phyloP scores from a whole-genome alignment of 2,888 invertebrate genomes.

The Apotomis turbidana region DNA sequence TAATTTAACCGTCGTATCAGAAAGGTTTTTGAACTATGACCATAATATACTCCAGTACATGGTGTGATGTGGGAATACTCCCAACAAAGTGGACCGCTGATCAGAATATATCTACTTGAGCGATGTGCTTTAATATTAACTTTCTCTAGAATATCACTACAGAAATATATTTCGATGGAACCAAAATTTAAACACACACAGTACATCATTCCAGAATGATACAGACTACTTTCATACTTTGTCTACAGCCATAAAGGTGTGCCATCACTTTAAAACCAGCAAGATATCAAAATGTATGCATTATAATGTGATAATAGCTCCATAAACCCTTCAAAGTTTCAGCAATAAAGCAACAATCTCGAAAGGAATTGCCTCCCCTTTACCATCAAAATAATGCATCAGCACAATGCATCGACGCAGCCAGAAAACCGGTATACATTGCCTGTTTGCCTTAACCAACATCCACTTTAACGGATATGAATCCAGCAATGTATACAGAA shows the following conservation, averaged over 20 bases:
- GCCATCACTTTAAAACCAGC: background rate
- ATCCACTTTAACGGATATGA: background rate
- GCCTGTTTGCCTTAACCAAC: background rate
- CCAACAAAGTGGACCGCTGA: too few species aligned
- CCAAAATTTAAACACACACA: background rate
- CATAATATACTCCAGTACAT: too few species aligned
- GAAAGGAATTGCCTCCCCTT: constrained; percentile 27
- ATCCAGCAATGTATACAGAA: constrained; percentile 12
- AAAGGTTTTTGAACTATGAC: too few species aligned
- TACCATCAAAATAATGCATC: constrained; percentile 8
- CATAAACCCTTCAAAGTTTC: constrained; percentile 23
- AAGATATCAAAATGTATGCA: constrained; percentile 3
- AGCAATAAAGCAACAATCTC: constrained; percentile 29
- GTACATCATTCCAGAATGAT: too few species aligned
- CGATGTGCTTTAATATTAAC: too few species aligned
- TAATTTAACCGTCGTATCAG: too few species aligned
- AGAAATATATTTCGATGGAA: background rate
- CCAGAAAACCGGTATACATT: background rate
- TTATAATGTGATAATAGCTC: constrained; percentile 27
- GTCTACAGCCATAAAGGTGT: background rate
- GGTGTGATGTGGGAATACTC: too few species aligned
- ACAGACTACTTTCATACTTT: background rate
- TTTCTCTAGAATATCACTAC: too few species aligned
- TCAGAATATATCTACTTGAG: too few species aligned
- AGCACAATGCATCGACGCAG: background rate